A percentile compares a stretch with the other conserved stretches of the same genome.
phyloP scores from a whole-genome alignment of 2,797 vertebrate species.

The Huso huso region DNA sequence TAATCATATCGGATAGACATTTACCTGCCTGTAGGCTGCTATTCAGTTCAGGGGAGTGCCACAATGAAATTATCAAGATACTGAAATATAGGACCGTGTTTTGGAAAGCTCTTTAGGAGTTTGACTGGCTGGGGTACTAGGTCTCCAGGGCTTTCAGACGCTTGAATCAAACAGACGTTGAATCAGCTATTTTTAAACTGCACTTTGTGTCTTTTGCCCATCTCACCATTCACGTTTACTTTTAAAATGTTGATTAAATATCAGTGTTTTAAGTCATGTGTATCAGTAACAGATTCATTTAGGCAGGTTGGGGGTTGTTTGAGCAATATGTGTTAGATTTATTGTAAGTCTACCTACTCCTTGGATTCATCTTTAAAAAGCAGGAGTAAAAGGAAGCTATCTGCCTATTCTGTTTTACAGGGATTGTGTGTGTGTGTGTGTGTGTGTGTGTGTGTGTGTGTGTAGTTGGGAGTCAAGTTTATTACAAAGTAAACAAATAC shows the following conservation, averaged over 20 bases:
- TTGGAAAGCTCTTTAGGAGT: conserved; percentile 32
- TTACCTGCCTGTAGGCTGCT: conserved; percentile 49
- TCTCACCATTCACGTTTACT: too few relatives aligned
- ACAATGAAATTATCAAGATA: background rate
- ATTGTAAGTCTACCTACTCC: too few relatives aligned
- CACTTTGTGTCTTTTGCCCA: conserved; percentile 46
- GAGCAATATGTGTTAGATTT: too few relatives aligned
- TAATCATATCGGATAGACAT: conserved; percentile 60
- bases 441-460: background rate
- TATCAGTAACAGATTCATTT: too few relatives aligned
- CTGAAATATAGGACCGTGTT: background rate
- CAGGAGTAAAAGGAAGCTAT: too few relatives aligned
- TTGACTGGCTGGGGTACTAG: conserved; percentile 23
- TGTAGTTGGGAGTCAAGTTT: background rate
- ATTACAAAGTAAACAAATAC: background rate
- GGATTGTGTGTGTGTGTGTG: conserved; percentile 16
- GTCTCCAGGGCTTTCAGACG: conserved; percentile 39
- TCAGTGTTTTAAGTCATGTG: too few relatives aligned
- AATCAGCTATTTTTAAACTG: conserved; percentile 67
- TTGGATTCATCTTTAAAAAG: too few relatives aligned
- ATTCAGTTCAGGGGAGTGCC: conserved; percentile 4
- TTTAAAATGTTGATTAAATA: too few relatives aligned
- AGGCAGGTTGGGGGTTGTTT: too few relatives aligned
- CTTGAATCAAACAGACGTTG: conserved; percentile 57
- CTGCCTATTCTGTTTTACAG: conserved; percentile 27